A percentile compares a stretch with the other conserved stretches of the same genome.
phyloP scores from a whole-genome alignment of 2,113 vertebrate genomes.

The Platysternon megacephalum region DNA sequence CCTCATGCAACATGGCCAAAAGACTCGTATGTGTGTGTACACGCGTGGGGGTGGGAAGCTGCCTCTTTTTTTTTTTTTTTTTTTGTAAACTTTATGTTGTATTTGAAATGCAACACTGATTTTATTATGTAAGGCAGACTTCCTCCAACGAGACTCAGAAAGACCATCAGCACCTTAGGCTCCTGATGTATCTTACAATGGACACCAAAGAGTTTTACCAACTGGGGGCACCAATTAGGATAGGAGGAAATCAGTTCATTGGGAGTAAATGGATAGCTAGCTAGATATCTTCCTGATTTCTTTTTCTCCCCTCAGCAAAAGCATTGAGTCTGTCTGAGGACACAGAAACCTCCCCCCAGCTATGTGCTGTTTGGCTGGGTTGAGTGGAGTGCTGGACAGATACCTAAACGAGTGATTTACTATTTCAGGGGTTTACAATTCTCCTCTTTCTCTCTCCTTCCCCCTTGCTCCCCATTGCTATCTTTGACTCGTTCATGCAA shows the following conservation, averaged over 20 bases:
- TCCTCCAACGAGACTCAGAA: not conserved
- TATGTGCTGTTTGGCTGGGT: not conserved
- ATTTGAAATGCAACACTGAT: not conserved
- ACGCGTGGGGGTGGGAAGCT: not conserved
- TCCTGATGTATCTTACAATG: not conserved
- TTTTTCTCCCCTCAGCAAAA: not conserved
- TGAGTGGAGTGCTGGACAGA: not conserved
- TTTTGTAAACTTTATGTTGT: not conserved
- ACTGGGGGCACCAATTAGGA: not conserved
- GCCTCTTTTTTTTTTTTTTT: not conserved
- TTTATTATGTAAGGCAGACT: conserved; percentile 40
- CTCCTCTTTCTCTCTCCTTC: not conserved
- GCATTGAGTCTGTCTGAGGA: not conserved
- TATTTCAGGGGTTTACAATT: not conserved
- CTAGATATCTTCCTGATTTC: not conserved
- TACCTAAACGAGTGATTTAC: not conserved
- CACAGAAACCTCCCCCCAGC: not conserved
- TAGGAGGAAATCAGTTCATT: not conserved
- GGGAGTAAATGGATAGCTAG: not conserved
- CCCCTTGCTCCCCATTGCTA: not conserved
- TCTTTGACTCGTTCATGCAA: not conserved
- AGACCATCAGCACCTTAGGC: not conserved
- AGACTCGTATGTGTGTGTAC: not conserved
- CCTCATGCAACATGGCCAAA: conserved; percentile 9
- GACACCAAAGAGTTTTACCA: conserved; percentile 1